These are phyloP conservation scores for Mohoua ochrocephala DNA, from an alignment of 2,113 vertebrate species.

Conservation along the genomic window DNA sequence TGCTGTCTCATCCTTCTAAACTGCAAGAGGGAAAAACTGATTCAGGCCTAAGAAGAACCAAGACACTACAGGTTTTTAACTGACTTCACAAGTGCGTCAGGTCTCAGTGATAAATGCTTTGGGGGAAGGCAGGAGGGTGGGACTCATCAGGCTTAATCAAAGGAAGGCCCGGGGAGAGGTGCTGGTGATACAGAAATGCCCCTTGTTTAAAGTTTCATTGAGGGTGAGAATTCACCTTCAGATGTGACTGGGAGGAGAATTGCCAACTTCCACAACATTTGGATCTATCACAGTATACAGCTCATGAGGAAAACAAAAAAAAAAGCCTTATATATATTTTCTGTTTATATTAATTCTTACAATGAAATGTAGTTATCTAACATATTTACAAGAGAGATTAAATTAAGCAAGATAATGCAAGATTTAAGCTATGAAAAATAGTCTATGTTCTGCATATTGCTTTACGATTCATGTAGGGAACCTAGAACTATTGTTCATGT, in stretches of 20 bases:
- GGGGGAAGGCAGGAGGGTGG: neutral
- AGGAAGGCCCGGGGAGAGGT: neutral
- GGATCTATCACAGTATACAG: constrained; percentile 36
- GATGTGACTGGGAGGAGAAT: constrained; percentile 37
- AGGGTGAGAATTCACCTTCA: neutral
- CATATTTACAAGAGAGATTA: constrained; percentile 70
- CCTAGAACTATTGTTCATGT: constrained; percentile 75
- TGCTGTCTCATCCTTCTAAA: neutral
- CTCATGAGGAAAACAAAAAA: neutral
- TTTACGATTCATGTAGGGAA: constrained; percentile 70
- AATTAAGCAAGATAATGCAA: constrained; percentile 74
- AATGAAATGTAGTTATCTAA: constrained; percentile 67
- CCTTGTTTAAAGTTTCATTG: neutral
- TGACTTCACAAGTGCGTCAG: neutral
- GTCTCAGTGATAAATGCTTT: neutral
- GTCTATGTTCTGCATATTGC: constrained; percentile 70
- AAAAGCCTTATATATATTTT: constrained; percentile 72
- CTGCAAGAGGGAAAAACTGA: neutral
- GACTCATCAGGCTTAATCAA: neutral
- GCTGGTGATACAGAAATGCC: neutral
- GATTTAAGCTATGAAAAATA: constrained; percentile 64
- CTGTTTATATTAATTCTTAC: constrained; percentile 66
- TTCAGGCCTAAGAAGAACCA: neutral
- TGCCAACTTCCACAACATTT: constrained; percentile 36
- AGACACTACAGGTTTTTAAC: neutral